Conservation (phyloP, 2,888 invertebrate genomes). For the Plebejus argus region DNA sequence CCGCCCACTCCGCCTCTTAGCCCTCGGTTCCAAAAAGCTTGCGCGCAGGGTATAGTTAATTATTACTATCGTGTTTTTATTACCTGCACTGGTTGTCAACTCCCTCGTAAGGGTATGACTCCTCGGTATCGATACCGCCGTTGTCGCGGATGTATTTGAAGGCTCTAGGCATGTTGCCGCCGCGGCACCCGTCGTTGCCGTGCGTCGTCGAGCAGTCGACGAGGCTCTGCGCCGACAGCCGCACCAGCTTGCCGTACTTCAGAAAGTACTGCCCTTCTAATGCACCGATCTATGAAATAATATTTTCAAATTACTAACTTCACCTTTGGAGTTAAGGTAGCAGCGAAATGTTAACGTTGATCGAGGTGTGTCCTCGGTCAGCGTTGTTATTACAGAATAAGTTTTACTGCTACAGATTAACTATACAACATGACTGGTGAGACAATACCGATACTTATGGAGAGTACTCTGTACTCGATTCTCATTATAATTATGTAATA, state of each 20-base stretch:
- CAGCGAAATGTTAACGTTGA: too few species aligned
- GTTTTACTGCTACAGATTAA: too few species aligned
- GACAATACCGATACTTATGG: too few species aligned
- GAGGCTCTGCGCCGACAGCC: slow-evolving; percentile 95
- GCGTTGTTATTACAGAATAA: too few species aligned
- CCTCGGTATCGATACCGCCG: slow-evolving; percentile 89
- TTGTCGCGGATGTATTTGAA: slow-evolving; percentile 91
- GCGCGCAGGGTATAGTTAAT: too few species aligned
- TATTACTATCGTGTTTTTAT: background rate
- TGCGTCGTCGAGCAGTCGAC: slow-evolving; percentile 87
- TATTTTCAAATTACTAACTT: too few species aligned
- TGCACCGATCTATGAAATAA: slow-evolving; percentile 86
- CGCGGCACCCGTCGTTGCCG: slow-evolving; percentile 93
- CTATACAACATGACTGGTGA: too few species aligned
- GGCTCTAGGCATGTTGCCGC: slow-evolving; percentile 81
- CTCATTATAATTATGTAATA: too few species aligned
- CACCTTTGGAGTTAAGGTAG: background rate
- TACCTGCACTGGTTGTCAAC: background rate
- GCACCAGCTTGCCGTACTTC: slow-evolving; percentile 85
- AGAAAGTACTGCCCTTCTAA: slow-evolving; percentile 94
- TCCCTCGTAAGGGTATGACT: slow-evolving; percentile 87
- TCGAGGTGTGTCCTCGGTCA: too few species aligned
- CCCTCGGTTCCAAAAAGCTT: too few species aligned
- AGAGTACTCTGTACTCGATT: too few species aligned
- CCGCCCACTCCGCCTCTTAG: too few species aligned